A percentile compares a stretch with the other conserved stretches of the same genome.
Conservation (phyloP, 2,797 vertebrate species). For the Coregonus sp. region DNA sequence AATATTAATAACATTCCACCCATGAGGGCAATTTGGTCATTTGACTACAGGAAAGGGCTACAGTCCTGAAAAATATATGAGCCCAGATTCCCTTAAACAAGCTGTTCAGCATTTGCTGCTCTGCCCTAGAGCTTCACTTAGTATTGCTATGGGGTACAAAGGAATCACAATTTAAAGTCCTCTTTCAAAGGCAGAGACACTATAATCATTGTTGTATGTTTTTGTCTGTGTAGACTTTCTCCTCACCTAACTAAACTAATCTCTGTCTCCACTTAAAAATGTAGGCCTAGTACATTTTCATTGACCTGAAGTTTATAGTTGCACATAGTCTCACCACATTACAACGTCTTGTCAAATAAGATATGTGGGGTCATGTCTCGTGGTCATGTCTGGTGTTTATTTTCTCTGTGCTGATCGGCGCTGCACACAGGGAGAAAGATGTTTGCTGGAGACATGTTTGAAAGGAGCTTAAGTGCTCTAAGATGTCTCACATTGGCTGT, state of each 20-base stretch:
- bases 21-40: too few species aligned
- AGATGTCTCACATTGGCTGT: constrained; percentile 72
- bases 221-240: constrained; percentile 17
- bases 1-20: too few species aligned
- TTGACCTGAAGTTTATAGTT: constrained; percentile 36
- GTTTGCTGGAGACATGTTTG: constrained; percentile 68
- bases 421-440: constrained; percentile 39
- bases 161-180: constrained; percentile 31
- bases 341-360: not conserved
- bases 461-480: constrained; percentile 71
- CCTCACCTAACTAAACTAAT: constrained; percentile 23
- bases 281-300: constrained; percentile 38
- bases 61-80: constrained; percentile 35
- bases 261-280: constrained; percentile 36
- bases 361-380: not conserved
- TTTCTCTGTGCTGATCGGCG: constrained; percentile 10
- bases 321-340: constrained; percentile 8
- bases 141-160: constrained; percentile 27
- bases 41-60: too few species aligned
- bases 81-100: constrained; percentile 28
- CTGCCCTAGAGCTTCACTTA: not conserved
- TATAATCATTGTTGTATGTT: constrained; percentile 27
- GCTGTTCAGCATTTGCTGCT: constrained; percentile 18
- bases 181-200: constrained; percentile 18
- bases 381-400: not conserved